phyloP scores from a whole-genome alignment of 2,797 vertebrate genomes.

The Scleropages formosus region DNA sequence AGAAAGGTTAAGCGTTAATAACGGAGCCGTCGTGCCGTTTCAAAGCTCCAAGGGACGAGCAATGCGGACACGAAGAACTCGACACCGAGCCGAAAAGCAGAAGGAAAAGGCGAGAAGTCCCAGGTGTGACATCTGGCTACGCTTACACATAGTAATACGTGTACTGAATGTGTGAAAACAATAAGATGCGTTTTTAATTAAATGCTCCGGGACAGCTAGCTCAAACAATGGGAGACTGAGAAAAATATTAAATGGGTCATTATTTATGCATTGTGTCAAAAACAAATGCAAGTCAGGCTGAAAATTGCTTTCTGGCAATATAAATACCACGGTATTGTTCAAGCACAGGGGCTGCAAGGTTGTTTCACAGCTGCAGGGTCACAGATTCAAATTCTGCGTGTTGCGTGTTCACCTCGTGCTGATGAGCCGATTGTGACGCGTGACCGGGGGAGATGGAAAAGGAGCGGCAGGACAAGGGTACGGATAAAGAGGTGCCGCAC shows the following conservation, averaged over 20 bases:
- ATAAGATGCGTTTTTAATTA: conserved; percentile 10
- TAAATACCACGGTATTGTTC: conserved; percentile 77
- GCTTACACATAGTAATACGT: too few species aligned
- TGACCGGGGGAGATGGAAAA: too few species aligned
- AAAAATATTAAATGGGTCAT: conserved; percentile 50
- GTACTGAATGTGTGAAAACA: too few species aligned
- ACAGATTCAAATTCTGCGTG: too few species aligned
- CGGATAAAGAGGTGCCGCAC: conserved; percentile 51
- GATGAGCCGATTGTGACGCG: background rate
- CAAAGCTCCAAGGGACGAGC: too few species aligned
- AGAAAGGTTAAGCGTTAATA: too few species aligned
- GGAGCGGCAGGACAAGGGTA: background rate
- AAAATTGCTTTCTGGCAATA: conserved; percentile 52
- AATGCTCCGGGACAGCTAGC: conserved; percentile 35
- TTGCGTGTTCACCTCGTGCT: too few species aligned
- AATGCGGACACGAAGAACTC: too few species aligned
- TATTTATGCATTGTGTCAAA: conserved; percentile 74
- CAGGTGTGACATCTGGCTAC: conserved; percentile 46
- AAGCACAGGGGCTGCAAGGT: conserved; percentile 51
- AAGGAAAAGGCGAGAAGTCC: too few species aligned
- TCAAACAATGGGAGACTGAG: conserved; percentile 41
- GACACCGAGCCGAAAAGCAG: too few species aligned
- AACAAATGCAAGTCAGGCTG: conserved; percentile 68
- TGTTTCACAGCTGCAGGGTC: too few species aligned
- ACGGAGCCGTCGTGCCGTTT: too few species aligned